These are phyloP conservation scores for Drosophila rubida DNA, from an alignment of 2,888 invertebrate species.

Conservation along the genomic window DNA sequence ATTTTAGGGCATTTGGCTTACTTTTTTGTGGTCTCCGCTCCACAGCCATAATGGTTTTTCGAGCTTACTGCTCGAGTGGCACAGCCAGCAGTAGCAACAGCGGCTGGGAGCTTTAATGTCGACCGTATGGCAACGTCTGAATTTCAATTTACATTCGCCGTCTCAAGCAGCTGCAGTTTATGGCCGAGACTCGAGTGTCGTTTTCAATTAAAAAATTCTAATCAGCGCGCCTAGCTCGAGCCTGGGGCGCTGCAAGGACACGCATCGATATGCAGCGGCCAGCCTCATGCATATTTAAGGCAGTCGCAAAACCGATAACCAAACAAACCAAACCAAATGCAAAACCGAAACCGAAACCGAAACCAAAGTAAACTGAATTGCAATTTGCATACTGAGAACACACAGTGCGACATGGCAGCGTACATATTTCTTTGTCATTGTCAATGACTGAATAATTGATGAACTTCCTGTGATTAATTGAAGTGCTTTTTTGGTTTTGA, in stretches of 20 bases:
- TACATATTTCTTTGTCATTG: conserved; percentile 33
- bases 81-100: background rate
- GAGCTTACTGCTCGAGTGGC: conserved; percentile 11
- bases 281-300: conserved; percentile 37
- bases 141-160: conserved; percentile 47
- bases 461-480: conserved; percentile 58
- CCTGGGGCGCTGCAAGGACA: conserved; percentile 20
- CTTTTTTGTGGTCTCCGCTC: conserved; percentile 34
- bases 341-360: conserved; percentile 13
- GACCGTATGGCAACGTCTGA: conserved; percentile 18
- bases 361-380: conserved; percentile 12
- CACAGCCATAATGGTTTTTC: conserved; percentile 35
- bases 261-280: conserved; percentile 35
- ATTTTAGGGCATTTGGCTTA: conserved; percentile 28
- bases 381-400: conserved; percentile 36
- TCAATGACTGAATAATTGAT: conserved; percentile 57
- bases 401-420: background rate
- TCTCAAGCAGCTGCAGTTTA: conserved; percentile 62
- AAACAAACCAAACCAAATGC: background rate
- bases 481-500: conserved; percentile 47
- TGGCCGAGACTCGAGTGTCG: conserved; percentile 14
- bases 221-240: conserved; percentile 14
- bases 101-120: conserved; percentile 28
- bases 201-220: conserved; percentile 55
- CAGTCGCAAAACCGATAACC: conserved; percentile 8